Evolutionary conservation across 2,113 vertebrate genomes (phyloP), one percentile per base, ranked within the genome.

Genomic region (Nesogale talazaci): DNA sequence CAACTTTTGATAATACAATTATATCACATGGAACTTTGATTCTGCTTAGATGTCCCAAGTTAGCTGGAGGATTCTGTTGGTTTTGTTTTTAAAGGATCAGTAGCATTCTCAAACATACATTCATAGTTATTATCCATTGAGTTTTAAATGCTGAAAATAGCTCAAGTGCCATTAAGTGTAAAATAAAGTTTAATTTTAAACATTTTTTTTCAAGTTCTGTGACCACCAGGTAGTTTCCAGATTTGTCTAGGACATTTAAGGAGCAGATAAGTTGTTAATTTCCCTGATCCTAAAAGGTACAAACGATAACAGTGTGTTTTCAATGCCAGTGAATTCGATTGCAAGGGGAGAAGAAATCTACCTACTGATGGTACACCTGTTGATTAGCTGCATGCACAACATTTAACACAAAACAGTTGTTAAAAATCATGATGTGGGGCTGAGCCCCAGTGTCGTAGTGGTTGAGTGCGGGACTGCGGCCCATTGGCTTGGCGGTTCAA

Each of bases 131-230:
- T 63, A 75, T 90, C 61, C 82, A 82, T n/a, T 85, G 63, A 81
- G 69, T 85, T 92, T 84, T 92, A 63, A 91, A 88, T 63, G 56
- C 86, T 82, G 20, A 82, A 94, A 96, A 86, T 88, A 95, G 42
- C 63, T 80, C 67, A 80, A 89, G n/a, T n/a, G 83, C 76, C 70
- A 88, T n/a, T n/a, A 83, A 34, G 34, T 93, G 77, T 92, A 76
- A 93, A 92, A 38, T 61, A 46, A 65, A 67, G 25, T 92, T 97
- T 94, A 93, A 90, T 94, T 95, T 92, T 87, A 90, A 94, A 88
- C 65, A 63, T 42, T 87, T 46, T 87, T 46, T 84, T 90, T 38
- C 0, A 88, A 79, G 88, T 88, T 57, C 23, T 57, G 16, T 95
- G 70, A 63, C 77, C 25, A 42, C 38, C 81, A 79, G 46, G 59